phyloP scores from a whole-genome alignment of 2,113 vertebrate species.

The Catharus fuscescens region DNA sequence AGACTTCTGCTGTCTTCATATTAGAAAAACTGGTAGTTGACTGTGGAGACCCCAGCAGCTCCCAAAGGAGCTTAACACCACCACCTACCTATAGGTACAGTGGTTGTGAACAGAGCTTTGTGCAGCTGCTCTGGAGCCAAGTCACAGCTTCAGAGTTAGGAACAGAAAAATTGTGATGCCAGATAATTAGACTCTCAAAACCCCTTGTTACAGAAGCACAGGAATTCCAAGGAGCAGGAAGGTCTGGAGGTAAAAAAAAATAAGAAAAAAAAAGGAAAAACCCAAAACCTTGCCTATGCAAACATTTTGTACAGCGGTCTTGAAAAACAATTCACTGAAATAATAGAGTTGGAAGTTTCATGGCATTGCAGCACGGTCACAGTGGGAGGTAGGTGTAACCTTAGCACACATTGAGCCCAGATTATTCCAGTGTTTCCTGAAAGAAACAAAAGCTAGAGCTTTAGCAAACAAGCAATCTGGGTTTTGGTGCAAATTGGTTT shows the following conservation, averaged over 20 bases:
- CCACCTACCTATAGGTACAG: accelerated
- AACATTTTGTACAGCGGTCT: not conserved
- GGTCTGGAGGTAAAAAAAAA: not conserved
- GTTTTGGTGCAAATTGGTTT: not conserved
- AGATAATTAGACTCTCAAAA: not conserved
- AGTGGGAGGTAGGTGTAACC: conserved; percentile 30
- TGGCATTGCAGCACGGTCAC: not conserved
- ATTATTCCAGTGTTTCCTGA: conserved; percentile 38
- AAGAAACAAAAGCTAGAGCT: conserved; percentile 21
- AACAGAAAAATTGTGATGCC: not conserved
- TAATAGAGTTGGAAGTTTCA: not conserved
- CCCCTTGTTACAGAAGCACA: not conserved
- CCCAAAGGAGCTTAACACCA: not conserved
- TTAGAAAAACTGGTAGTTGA: not conserved
- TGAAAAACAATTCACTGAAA: conserved; percentile 8
- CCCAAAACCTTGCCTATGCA: not conserved
- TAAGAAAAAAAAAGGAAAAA: not conserved
- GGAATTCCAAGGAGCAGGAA: not conserved
- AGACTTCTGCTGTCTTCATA: not conserved
- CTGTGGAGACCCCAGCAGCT: not conserved
- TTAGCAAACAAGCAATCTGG: not conserved
- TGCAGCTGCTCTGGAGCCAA: not conserved
- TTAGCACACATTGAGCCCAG: not conserved
- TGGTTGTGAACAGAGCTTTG: not conserved
- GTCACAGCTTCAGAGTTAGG: not conserved